Evolutionary conservation across 2,888 invertebrate species (phyloP).

Genomic region (Camponotus fellah): DNA sequence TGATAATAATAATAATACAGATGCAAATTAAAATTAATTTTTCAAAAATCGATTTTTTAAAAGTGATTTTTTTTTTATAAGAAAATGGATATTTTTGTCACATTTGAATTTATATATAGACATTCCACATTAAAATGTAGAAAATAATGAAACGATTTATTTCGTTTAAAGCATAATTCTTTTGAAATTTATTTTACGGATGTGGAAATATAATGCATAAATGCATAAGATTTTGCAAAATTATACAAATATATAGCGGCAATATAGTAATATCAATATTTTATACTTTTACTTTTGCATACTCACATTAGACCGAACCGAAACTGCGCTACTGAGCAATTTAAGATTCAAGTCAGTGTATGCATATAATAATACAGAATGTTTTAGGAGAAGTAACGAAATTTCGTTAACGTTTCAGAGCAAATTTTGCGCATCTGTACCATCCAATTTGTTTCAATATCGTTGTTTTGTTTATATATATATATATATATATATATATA

Average conservation of each 20-base stretch:
- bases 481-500: too few relatives aligned
- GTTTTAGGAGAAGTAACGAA: neutral
- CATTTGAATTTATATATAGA: neutral
- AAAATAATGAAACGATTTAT: neutral
- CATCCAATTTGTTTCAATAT: slow-evolving; percentile 29
- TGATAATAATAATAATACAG: neutral
- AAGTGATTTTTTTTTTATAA: neutral
- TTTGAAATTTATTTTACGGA: neutral
- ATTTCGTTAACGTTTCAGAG: neutral
- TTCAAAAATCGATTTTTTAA: neutral
- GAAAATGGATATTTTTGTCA: neutral
- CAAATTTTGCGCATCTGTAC: slow-evolving; percentile 10
- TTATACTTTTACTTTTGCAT: neutral
- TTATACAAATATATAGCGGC: neutral
- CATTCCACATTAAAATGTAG: neutral
- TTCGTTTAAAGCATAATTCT: neutral
- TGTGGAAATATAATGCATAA: neutral
- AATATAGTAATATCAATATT: neutral
- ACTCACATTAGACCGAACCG: neutral
- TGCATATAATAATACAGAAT: too few relatives aligned
- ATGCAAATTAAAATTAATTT: neutral
- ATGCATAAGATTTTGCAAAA: neutral
- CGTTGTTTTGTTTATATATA: neutral
- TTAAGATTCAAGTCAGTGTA: neutral
- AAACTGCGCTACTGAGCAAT: neutral